Conservation (phyloP, 2,797 vertebrate species). For the Carduelis carduelis region DNA sequence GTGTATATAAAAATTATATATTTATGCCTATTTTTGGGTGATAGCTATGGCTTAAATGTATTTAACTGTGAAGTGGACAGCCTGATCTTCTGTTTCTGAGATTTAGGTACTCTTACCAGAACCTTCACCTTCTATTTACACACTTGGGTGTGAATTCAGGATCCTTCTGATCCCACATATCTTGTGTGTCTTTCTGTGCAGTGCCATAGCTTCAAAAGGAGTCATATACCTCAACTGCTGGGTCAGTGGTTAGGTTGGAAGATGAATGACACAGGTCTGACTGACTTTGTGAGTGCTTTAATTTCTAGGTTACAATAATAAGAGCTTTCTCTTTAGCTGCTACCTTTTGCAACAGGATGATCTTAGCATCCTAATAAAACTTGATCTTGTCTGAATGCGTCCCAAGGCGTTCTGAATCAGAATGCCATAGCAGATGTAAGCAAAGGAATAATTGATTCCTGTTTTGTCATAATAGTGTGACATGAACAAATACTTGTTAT, state of each 20-base stretch:
- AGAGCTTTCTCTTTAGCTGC: background rate
- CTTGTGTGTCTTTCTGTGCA: background rate
- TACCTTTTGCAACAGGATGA: background rate
- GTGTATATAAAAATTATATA: background rate
- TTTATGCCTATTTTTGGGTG: background rate
- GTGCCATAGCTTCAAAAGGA: background rate
- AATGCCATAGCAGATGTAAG: background rate
- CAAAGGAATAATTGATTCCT: background rate
- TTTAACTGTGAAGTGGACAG: background rate
- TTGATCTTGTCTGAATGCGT: background rate
- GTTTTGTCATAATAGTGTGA: background rate
- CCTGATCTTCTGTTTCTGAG: background rate
- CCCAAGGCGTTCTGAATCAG: background rate
- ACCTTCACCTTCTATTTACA: background rate
- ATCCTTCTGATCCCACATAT: background rate
- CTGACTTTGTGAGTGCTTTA: background rate
- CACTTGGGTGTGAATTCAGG: background rate
- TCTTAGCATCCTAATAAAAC: background rate
- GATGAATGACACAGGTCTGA: background rate
- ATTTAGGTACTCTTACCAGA: background rate
- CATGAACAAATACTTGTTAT: background rate
- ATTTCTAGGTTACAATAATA: background rate
- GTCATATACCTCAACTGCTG: background rate
- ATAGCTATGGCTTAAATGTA: background rate
- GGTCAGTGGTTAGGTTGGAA: background rate